Base-by-base conservation (phyloP, 2,113 vertebrate species). In the Hippoglossus stenolepis region DNA sequence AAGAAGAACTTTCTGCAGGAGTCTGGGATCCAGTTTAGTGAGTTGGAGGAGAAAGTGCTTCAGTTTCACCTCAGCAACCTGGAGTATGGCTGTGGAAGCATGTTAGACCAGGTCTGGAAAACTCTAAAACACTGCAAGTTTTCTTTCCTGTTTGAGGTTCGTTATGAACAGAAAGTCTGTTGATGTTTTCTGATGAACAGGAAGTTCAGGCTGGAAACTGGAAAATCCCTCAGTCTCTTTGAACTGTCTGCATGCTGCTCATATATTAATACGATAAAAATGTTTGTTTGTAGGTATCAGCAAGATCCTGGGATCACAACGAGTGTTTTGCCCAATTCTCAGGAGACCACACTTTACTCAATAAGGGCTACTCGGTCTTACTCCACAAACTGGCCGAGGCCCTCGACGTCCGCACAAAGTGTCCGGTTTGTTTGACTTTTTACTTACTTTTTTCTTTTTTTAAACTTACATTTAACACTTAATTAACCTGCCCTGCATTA, bases 241-340 rank as follows among this genome's bases (percentile, higher is more conserved):
- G 40, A 43, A 13, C 40, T 43, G 10, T 13, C 40, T 13, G 40
- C 40, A 43, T 13, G 2, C 40, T 43, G 40, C 40, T 43, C 40
- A 43, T 43, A 13, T 43, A 11, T 3, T 43, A 11, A 43, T 11
- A 18, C 10, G 5, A 10, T 18, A 15, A 40, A n/a, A 60, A 6
- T 80, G 1, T 80, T 65, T 80, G 9, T 86, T 11, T 77, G 17
- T 73, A 99, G 97, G 97, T 99, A 73, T 99, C 97, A 0, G 96
- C 97, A 49, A 95, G 97, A 65, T 99, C 97, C 28, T 99, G 98
- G 98, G 98, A 99, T 93, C 98, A 99, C 93, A 99, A 99, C 63
- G 97, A 99, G 85, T 98, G 98, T 85, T 99, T 99, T 82, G 97
- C 98, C n/a, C 98, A 99, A 90, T 99, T 99, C 93, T 96, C 97